Conservation (phyloP, 2,888 invertebrate species). For the Diloba caeruleocephala region DNA sequence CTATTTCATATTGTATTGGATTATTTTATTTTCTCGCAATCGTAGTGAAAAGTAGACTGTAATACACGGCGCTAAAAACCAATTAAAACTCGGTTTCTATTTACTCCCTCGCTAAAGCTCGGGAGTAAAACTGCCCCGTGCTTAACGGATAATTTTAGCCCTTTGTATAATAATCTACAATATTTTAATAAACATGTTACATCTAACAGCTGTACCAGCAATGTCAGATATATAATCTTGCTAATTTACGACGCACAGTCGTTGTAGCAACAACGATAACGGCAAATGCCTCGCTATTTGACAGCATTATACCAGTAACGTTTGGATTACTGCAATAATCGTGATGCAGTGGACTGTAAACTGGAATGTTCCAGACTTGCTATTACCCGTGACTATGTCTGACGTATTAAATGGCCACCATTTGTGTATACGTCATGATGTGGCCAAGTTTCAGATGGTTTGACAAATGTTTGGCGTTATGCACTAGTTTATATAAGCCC, state of each 20-base stretch:
- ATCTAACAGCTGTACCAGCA: conserved; percentile 45
- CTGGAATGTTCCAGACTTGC: conserved; percentile 29
- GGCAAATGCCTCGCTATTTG: conserved; percentile 48
- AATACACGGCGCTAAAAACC: too few species aligned
- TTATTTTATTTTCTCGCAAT: too few species aligned
- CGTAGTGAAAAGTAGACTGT: too few species aligned
- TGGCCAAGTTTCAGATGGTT: not conserved
- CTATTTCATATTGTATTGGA: too few species aligned
- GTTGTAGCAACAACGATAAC: conserved; percentile 39
- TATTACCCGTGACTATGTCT: conserved; percentile 30
- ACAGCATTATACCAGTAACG: conserved; percentile 54
- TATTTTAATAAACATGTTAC: conserved; percentile 44
- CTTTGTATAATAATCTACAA: too few species aligned
- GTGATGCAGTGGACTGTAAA: conserved; percentile 49
- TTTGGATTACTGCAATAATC: conserved; percentile 52
- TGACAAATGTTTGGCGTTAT: not conserved
- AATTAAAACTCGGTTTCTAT: too few species aligned
- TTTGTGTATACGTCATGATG: conserved; percentile 19
- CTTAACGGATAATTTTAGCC: too few species aligned
- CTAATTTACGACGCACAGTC: conserved; percentile 52
- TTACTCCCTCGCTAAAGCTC: too few species aligned
- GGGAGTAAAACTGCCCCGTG: too few species aligned
- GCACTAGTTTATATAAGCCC: too few species aligned
- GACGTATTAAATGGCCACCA: conserved; percentile 16
- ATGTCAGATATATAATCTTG: conserved; percentile 55